phyloP scores from a whole-genome alignment of 2,797 vertebrate species.

The Pseudochirops cupreus region DNA sequence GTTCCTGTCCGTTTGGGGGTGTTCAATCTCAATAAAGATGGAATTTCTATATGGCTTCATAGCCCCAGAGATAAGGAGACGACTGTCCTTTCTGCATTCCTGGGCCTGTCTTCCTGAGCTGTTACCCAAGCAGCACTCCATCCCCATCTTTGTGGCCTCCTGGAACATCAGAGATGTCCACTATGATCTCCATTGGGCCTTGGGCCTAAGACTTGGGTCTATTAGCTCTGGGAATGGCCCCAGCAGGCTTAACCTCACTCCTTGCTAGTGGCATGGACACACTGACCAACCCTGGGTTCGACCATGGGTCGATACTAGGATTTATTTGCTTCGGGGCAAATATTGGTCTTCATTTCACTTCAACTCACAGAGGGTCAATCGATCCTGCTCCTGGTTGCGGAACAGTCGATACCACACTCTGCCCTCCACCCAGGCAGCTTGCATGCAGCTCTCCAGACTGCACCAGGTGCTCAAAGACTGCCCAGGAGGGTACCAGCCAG shows the following conservation, averaged over 20 bases:
- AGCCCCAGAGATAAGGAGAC: conserved; percentile 4
- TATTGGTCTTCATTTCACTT: not conserved
- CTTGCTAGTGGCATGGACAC: not conserved
- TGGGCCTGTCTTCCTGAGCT: not conserved
- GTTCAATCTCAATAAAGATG: conserved; percentile 71
- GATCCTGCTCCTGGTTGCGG: not conserved
- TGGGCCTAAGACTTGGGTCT: not conserved
- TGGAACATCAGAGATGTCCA: not conserved
- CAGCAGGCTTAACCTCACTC: not conserved
- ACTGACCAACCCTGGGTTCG: not conserved
- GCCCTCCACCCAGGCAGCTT: not conserved
- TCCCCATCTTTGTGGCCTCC: not conserved
- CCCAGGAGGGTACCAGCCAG: not conserved
- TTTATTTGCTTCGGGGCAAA: not conserved
- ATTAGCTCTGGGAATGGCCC: not conserved
- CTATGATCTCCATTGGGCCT: no score
- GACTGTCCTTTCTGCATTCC: not conserved
- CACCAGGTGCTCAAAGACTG: not conserved
- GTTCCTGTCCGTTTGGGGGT: conserved; percentile 60
- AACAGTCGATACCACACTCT: not conserved
- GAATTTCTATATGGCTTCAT: conserved; percentile 63
- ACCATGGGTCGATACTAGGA: not conserved
- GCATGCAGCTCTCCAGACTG: no score
- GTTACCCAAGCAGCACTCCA: not conserved
- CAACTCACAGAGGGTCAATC: not conserved